Evolutionary conservation across 1,140 invertebrate species (phyloP).

Genomic region (Drosophila sp.): DNA sequence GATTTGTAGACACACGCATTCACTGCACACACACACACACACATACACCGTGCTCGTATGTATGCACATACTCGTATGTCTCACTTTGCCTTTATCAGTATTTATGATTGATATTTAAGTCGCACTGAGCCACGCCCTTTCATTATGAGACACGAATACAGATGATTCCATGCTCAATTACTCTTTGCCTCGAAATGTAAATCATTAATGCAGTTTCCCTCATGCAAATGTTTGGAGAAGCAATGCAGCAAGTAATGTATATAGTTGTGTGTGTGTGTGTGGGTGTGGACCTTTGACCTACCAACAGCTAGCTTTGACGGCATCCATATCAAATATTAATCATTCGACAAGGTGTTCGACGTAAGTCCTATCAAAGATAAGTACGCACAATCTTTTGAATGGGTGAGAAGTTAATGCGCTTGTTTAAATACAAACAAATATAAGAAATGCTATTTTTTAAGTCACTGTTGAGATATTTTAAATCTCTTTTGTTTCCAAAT

Average conservation of each 20-base stretch:
- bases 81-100: constrained; percentile 20
- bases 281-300: background rate
- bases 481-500: too few relatives aligned
- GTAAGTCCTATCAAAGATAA: too few relatives aligned
- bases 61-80: background rate
- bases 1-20: constrained; percentile 19
- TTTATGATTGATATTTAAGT: constrained; percentile 8
- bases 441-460: too few relatives aligned
- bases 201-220: constrained; percentile 30
- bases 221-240: constrained; percentile 31
- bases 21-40: too few relatives aligned
- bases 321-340: constrained; percentile 1
- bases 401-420: too few relatives aligned
- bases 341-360: background rate
- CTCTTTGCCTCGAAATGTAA: constrained; percentile 36
- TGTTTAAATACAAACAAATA: too few relatives aligned
- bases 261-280: background rate
- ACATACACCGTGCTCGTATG: constrained; percentile 23
- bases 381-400: too few relatives aligned
- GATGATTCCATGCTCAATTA: constrained; percentile 53
- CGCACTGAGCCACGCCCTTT: background rate
- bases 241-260: background rate
- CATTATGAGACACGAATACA: constrained; percentile 19
- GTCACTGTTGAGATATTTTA: too few relatives aligned
- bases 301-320: background rate